Percentiles rank a stretch among this genome's conserved stretches.
Conservation (phyloP, 2,888 invertebrate species). For the Drosophila emarginata region DNA sequence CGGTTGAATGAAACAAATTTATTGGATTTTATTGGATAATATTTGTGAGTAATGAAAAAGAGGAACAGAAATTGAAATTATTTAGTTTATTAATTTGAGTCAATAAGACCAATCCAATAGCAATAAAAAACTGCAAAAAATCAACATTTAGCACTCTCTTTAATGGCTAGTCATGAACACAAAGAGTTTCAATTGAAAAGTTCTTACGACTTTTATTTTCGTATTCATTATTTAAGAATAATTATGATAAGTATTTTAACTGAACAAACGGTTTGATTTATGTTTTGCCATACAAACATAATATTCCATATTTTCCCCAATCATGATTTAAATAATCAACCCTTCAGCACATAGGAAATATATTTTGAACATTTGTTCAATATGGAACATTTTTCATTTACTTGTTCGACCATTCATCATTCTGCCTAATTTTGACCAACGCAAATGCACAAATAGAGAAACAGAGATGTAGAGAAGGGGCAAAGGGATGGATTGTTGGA, state of each 20-base stretch:
- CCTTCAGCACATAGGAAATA: conserved; percentile 32
- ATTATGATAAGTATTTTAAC: too few relatives aligned
- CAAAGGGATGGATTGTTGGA: conserved; percentile 16
- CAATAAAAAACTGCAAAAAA: too few relatives aligned
- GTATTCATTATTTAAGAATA: too few relatives aligned
- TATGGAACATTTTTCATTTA: conserved; percentile 6
- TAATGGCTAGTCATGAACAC: too few relatives aligned
- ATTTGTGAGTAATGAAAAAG: background rate
- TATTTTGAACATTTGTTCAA: conserved; percentile 5
- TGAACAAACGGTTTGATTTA: too few relatives aligned
- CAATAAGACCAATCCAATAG: background rate
- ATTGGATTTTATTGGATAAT: background rate
- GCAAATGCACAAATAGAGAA: background rate
- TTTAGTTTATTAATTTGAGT: background rate
- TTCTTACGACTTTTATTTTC: too few relatives aligned
- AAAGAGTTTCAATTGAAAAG: too few relatives aligned
- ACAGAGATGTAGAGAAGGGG: background rate
- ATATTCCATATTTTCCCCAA: background rate
- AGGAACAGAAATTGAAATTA: background rate
- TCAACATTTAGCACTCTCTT: too few relatives aligned
- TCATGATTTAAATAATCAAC: conserved; percentile 27
- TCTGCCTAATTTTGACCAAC: conserved; percentile 24
- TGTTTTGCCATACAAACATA: background rate
- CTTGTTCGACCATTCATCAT: conserved; percentile 36
- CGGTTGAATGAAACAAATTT: conserved; percentile 19